Evolutionary conservation across 1,140 invertebrate species (phyloP).

Genomic region (Cherax quadricarinatus): DNA sequence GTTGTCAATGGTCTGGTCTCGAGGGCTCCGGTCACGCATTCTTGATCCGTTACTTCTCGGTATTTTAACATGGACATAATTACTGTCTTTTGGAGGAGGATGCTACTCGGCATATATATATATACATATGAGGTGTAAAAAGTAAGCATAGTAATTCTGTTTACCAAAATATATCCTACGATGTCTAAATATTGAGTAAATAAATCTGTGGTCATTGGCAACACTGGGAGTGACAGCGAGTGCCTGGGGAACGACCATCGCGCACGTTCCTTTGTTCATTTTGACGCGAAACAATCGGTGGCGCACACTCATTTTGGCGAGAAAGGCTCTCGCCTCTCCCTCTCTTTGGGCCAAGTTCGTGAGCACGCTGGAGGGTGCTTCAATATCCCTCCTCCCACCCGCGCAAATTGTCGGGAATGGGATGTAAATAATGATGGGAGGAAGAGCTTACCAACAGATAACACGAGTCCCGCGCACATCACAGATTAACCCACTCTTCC

Average conservation of each 20-base stretch:
- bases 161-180: too few species aligned
- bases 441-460: background rate
- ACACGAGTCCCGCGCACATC: background rate
- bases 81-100: too few species aligned
- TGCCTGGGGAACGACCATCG: slow-evolving; percentile 36
- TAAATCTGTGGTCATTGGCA: slow-evolving; percentile 41
- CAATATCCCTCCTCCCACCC: slow-evolving; percentile 15
- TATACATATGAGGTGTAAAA: too few species aligned
- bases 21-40: slow-evolving; percentile 13
- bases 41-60: background rate
- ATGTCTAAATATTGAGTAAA: slow-evolving; percentile 25
- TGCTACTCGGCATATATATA: too few species aligned
- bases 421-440: slow-evolving; percentile 60
- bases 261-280: slow-evolving; percentile 66
- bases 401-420: slow-evolving; percentile 60
- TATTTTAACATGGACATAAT: background rate
- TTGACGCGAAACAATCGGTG: slow-evolving; percentile 64
- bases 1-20: slow-evolving; percentile 52
- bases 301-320: slow-evolving; percentile 60
- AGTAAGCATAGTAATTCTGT: too few species aligned
- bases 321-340: slow-evolving; percentile 33
- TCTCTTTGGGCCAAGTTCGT: slow-evolving; percentile 2
- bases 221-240: slow-evolving; percentile 58
- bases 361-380: slow-evolving; percentile 50
- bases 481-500: background rate